phyloP scores from a whole-genome alignment of 2,797 vertebrate genomes.

The Gila robusta region DNA sequence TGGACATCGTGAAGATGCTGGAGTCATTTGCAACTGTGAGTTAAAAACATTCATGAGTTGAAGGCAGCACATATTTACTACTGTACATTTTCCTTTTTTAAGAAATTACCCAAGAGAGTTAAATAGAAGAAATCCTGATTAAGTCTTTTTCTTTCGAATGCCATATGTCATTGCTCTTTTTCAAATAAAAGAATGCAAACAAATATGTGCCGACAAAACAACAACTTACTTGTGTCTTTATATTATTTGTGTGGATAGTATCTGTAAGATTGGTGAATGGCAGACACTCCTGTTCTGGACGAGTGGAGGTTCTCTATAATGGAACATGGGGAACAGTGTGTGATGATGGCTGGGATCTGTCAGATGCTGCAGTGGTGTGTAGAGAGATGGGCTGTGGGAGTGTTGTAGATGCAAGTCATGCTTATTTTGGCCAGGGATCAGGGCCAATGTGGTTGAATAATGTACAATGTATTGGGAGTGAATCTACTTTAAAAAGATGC shows the following conservation, averaged over 20 bases:
- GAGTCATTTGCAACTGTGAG: constrained; percentile 17
- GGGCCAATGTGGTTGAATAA: constrained; percentile 25
- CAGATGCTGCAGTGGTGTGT: too few species aligned
- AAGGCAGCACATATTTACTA: too few species aligned
- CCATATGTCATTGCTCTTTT: background rate
- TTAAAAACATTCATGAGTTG: too few species aligned
- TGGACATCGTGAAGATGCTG: background rate
- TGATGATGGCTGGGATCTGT: too few species aligned
- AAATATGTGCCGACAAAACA: too few species aligned
- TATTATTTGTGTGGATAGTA: background rate
- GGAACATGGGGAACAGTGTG: too few species aligned
- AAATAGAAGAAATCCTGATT: background rate
- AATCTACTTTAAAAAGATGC: too few species aligned
- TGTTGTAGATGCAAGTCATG: constrained; percentile 48
- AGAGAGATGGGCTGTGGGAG: background rate
- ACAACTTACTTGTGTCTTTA: background rate
- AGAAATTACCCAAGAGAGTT: background rate
- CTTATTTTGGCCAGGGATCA: constrained; percentile 25
- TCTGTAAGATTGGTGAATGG: background rate
- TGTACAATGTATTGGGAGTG: constrained; percentile 8
- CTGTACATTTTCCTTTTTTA: background rate
- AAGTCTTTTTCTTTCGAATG: background rate
- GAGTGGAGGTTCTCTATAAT: too few species aligned
- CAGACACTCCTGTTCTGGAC: too few species aligned
- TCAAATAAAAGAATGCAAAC: background rate